phyloP scores from a whole-genome alignment of 2,888 invertebrate species.

The Panopea generosa region DNA sequence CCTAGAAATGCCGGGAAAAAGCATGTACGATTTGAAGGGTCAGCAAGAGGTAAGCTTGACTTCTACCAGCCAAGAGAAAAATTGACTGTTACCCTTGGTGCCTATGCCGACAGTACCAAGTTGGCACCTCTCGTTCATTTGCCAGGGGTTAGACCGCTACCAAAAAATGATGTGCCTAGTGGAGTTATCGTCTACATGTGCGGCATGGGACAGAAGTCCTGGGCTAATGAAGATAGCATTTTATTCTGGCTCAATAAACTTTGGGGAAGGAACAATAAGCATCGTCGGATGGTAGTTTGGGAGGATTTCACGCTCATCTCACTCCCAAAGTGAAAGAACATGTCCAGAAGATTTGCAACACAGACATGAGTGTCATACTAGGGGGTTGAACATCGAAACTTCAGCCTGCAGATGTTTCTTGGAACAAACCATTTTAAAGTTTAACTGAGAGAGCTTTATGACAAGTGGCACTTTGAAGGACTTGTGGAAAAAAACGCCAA shows the following conservation, averaged over 20 bases:
- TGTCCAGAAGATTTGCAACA: constrained; percentile 2
- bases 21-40: constrained; percentile 5
- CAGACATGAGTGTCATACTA: too few relatives aligned
- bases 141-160: constrained; percentile 20
- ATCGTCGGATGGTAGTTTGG: too few relatives aligned
- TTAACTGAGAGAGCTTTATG: constrained; percentile 27
- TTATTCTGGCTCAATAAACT: too few relatives aligned
- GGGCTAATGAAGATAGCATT: too few relatives aligned
- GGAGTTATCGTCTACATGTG: constrained; percentile 17
- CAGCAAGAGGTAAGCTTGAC: not conserved
- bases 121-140: constrained; percentile 19
- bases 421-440: constrained; percentile 44
- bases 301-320: too few relatives aligned
- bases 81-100: constrained; percentile 9
- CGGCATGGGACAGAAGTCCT: too few relatives aligned
- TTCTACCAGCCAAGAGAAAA: constrained; percentile 14
- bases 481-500: constrained; percentile 5
- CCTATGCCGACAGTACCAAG: constrained; percentile 29
- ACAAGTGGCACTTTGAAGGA: constrained; percentile 35
- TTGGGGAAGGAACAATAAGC: too few relatives aligned
- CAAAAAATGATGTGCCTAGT: constrained; percentile 12
- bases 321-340: constrained; percentile 7
- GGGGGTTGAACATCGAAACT: too few relatives aligned
- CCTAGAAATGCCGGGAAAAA: constrained; percentile 38
- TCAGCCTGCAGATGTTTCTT: too few relatives aligned